Evolutionary conservation across 2,888 invertebrate genomes (phyloP).

Genomic region (Plutella xylostella): DNA sequence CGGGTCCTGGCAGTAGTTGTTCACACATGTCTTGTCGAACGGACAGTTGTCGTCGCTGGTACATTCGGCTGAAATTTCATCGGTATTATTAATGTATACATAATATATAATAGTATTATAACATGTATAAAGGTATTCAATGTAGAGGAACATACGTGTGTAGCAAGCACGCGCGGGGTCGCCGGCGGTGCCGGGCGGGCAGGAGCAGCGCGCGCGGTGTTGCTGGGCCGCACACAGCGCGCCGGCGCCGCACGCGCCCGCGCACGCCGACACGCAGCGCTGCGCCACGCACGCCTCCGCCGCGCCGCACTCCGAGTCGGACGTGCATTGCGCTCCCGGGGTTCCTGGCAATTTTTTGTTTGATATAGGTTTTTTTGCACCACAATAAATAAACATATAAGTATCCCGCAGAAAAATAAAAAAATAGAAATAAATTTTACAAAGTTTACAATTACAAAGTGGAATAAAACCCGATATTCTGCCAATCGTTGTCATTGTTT

Average conservation of each 20-base stretch:
- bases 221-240: constrained; percentile 82
- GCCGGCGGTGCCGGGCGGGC: constrained; percentile 88
- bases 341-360: constrained; percentile 34
- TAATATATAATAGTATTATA: no score
- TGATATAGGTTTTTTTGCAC: no score
- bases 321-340: constrained; percentile 74
- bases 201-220: constrained; percentile 86
- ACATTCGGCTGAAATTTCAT: constrained; percentile 77
- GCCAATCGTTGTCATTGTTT: no score
- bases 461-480: no score
- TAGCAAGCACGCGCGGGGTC: constrained; percentile 88
- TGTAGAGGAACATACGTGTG: constrained; percentile 84
- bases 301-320: constrained; percentile 80
- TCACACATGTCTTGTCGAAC: constrained; percentile 83
- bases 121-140: no score
- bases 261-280: constrained; percentile 86
- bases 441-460: no score
- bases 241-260: constrained; percentile 83
- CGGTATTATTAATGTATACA: no score
- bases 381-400: no score
- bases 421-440: no score
- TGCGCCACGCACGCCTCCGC: constrained; percentile 84
- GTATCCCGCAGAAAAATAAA: no score
- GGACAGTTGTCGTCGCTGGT: constrained; percentile 84
- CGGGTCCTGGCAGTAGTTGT: constrained; percentile 84